phyloP scores from a whole-genome alignment of 2,113 vertebrate species.

The Nanorana parkeri region DNA sequence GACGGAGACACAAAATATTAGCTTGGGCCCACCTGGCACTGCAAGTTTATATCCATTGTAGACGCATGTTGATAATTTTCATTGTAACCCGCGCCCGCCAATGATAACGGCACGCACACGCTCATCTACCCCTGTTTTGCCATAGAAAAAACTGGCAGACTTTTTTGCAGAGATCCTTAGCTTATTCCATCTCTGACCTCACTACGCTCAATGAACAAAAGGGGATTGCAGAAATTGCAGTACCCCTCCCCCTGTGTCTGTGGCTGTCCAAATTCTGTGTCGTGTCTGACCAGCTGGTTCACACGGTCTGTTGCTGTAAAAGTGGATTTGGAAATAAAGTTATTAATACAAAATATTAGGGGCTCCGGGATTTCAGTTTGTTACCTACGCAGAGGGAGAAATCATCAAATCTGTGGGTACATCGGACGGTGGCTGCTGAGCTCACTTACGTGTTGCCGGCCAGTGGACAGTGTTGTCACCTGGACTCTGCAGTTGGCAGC shows the following conservation, averaged over 20 bases:
- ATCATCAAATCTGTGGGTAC: too few relatives aligned
- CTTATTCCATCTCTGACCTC: background rate
- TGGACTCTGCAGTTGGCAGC: too few relatives aligned
- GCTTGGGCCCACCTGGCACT: too few relatives aligned
- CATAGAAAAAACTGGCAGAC: background rate
- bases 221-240: background rate
- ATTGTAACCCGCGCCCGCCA: background rate
- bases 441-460: too few relatives aligned
- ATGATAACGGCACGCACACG: too few relatives aligned
- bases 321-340: slow-evolving; percentile 99
- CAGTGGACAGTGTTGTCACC: too few relatives aligned
- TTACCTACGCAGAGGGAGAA: background rate
- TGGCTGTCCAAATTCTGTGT: slow-evolving; percentile 89
- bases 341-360: slow-evolving; percentile 73
- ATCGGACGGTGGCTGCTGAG: too few relatives aligned
- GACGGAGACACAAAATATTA: too few relatives aligned
- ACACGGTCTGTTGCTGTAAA: slow-evolving; percentile 92
- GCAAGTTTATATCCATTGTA: background rate
- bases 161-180: background rate
- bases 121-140: too few relatives aligned
- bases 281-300: slow-evolving; percentile 95
- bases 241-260: slow-evolving; percentile 70
- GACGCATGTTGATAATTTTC: background rate
- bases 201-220: background rate
- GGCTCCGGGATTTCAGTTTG: background rate